phyloP scores from a whole-genome alignment of 2,797 vertebrate species.

The Ispidina lecontei region DNA sequence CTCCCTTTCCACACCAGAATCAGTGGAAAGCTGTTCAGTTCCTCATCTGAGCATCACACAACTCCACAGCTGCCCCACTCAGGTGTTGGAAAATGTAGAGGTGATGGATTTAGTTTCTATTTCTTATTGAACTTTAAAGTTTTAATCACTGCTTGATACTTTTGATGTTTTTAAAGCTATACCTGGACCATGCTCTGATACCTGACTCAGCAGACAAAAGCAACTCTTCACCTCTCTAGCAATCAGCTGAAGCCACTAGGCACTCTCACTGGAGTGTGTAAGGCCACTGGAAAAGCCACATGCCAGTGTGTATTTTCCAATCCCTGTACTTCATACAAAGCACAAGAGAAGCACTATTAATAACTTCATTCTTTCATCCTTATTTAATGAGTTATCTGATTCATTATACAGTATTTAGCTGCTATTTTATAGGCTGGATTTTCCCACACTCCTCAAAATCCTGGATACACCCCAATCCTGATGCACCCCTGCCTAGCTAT shows the following conservation, averaged over 20 bases:
- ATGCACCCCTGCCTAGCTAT: neutral
- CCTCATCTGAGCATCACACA: neutral
- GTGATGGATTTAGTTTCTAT: neutral
- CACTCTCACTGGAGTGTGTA: rapidly evolving
- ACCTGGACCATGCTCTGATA: neutral
- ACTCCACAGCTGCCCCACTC: neutral
- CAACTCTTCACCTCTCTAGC: neutral
- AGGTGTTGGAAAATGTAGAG: neutral
- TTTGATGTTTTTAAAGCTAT: neutral
- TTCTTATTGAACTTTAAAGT: neutral
- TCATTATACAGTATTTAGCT: neutral
- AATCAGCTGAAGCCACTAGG: neutral
- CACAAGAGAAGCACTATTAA: neutral
- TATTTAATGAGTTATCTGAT: neutral
- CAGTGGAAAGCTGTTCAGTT: neutral
- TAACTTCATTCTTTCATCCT: neutral
- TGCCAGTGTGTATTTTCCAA: neutral
- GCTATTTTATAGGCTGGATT: neutral
- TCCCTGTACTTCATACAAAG: neutral
- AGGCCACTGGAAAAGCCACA: neutral
- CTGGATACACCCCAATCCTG: neutral
- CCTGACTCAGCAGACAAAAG: neutral
- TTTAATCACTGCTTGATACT: neutral
- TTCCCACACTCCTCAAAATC: neutral
- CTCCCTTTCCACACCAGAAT: neutral